Conservation (phyloP, 2,797 vertebrate species). For the Cephalopachus bancanus region DNA sequence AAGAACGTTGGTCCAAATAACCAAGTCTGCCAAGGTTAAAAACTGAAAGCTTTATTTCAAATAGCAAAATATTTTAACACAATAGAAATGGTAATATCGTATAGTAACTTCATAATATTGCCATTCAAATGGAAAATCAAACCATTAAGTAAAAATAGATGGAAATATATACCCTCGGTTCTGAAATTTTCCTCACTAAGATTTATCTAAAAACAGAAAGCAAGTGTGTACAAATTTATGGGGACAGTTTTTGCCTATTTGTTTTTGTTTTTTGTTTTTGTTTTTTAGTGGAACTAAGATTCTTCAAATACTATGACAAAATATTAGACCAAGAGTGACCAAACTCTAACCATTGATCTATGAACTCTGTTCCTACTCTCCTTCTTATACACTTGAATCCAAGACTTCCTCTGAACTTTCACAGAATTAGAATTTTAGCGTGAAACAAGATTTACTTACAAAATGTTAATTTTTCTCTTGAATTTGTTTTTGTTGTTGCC, state of each 20-base stretch:
- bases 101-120: not conserved
- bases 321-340: not conserved
- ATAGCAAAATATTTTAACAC: slow-evolving; percentile 39
- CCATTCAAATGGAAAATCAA: not conserved
- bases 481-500: slow-evolving; percentile 64
- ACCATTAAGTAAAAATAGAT: not conserved
- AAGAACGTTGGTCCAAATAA: not conserved
- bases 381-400: not conserved
- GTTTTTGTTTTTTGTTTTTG: not conserved
- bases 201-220: not conserved
- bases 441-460: slow-evolving; percentile 38
- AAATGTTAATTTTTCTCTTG: slow-evolving; percentile 33
- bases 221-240: not conserved
- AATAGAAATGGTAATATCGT: not conserved
- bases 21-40: not conserved
- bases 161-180: not conserved
- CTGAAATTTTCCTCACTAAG: not conserved
- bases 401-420: not conserved
- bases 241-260: not conserved
- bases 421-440: not conserved
- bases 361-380: too few relatives aligned
- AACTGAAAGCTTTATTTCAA: not conserved
- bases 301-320: not conserved
- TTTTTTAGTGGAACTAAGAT: not conserved
- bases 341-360: not conserved